Base-by-base conservation (phyloP, 2,113 vertebrate species). In the Oryzias woworae region DNA sequence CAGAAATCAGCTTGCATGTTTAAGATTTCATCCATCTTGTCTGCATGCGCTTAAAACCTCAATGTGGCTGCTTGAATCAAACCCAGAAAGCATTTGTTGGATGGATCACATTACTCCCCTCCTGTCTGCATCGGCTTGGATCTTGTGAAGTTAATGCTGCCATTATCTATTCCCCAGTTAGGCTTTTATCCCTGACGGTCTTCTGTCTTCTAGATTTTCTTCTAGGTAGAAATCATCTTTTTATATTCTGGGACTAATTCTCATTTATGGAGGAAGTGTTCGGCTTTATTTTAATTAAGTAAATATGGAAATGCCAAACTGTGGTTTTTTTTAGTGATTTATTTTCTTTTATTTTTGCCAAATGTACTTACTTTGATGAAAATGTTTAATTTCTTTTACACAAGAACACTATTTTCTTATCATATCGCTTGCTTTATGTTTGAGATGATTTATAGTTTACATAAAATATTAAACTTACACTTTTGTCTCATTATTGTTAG, bases 11-110 rank as follows among this genome's bases (percentile, higher is more conserved):
- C 57, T 46, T 42, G 43, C 60, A 62, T 72, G 70, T 73, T 75
- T 53, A 61, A 66, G 62, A 61, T 83, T 66, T 31, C 46, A 74
- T 84, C 62, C 63, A 45, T 84, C 71, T 80, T 73, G 55, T 71
- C 59, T 24, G 42, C 66, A 68, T 53, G 44, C 62, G 49, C 81
- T 76, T 62, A 60, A 87, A 79, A 53, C 54, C 43, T 43, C 83
- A 73, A 83, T 86, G 67, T 12, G 42, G 66, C 41, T 64, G 46
- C 82, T 85, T 85, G 76, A 72, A 57, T 77, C 61, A 77, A 57
- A 74, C 55, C 54, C 64, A 44, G 23, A 31, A 53, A 68, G 58
- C 50, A 54, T 78, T 79, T 1, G 36, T 36, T 36, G 36, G 36
- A 12, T 36, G 36, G 75, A 85, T 82, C 82, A 53, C 68, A 81